phyloP scores from a whole-genome alignment of 2,888 invertebrate genomes.

The Nomada hirtipes region DNA sequence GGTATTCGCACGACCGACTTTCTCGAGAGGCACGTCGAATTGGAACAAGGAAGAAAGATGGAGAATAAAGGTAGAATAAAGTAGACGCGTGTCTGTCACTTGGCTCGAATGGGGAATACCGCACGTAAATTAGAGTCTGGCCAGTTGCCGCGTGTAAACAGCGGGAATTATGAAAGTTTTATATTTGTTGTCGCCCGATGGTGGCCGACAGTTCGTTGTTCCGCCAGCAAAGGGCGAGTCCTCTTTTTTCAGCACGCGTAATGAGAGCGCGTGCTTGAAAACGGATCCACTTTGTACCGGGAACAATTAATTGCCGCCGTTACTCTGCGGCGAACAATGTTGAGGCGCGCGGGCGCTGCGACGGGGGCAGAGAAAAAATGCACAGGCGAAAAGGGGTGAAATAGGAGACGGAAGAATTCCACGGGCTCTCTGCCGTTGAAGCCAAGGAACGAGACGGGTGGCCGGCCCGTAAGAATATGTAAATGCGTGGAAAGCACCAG shows the following conservation, averaged over 20 bases:
- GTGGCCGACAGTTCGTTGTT: constrained; percentile 2
- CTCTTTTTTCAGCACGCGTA: constrained; percentile 13
- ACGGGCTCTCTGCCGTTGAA: constrained; percentile 8
- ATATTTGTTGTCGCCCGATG: constrained; percentile 40
- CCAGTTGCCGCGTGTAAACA: constrained; percentile 28
- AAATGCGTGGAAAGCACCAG: constrained; percentile 13
- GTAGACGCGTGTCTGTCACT: constrained; percentile 22
- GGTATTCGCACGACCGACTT: not conserved
- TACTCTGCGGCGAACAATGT: constrained; percentile 31
- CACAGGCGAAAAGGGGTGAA: constrained; percentile 2
- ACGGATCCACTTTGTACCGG: constrained; percentile 55
- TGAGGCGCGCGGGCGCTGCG: constrained; percentile 1
- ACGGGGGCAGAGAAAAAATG: constrained; percentile 4
- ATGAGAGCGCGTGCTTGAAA: constrained; percentile 45
- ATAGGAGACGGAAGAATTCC: constrained; percentile 24
- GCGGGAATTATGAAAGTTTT: constrained; percentile 68
- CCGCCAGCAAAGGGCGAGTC: constrained; percentile 23
- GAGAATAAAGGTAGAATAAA: constrained; percentile 12
- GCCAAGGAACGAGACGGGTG: constrained; percentile 18
- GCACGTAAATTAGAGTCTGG: constrained; percentile 49
- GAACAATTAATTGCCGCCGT: constrained; percentile 69
- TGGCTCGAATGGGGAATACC: constrained; percentile 47
- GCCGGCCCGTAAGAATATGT: constrained; percentile 17
- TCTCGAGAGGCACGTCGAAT: too few species aligned
- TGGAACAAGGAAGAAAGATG: constrained; percentile 17